These are phyloP conservation scores for Seriola quinqueradiata DNA, from an alignment of 2,113 vertebrate species.

Conservation along the genomic window DNA sequence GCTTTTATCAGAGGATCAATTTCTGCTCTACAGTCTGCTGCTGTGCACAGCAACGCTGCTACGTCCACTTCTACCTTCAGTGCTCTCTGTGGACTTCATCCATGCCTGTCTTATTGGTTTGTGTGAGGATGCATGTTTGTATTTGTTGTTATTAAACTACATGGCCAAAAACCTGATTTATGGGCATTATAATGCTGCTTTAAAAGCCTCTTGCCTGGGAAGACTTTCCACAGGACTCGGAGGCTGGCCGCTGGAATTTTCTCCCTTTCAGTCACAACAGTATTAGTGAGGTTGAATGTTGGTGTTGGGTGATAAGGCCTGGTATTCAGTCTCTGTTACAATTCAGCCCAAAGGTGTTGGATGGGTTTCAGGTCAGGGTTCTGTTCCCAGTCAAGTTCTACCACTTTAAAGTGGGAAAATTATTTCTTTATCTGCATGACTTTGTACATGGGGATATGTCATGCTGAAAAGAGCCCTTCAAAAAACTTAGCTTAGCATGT, in stretches of 20 bases:
- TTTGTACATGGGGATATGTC: background rate
- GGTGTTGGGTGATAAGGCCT: background rate
- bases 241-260: background rate
- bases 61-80: conserved; percentile 32
- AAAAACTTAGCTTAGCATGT: background rate
- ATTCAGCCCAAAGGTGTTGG: background rate
- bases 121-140: conserved; percentile 4
- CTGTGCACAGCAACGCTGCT: conserved; percentile 36
- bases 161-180: conserved; percentile 1
- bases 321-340: background rate
- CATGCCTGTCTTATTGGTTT: background rate
- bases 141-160: conserved; percentile 15
- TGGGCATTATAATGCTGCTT: background rate
- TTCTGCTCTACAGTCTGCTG: conserved; percentile 64
- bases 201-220: background rate
- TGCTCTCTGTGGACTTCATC: conserved; percentile 23
- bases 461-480: background rate
- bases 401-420: background rate
- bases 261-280: background rate
- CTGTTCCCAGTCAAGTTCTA: background rate
- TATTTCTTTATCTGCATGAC: background rate
- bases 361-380: background rate
- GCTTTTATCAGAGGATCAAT: conserved; percentile 83
- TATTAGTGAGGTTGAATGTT: background rate
- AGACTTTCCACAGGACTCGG: background rate